Percentiles rank a stretch among this genome's conserved stretches.
Evolutionary conservation across 2,113 vertebrate species (phyloP).

Genomic region (Dryoscopus gambensis): DNA sequence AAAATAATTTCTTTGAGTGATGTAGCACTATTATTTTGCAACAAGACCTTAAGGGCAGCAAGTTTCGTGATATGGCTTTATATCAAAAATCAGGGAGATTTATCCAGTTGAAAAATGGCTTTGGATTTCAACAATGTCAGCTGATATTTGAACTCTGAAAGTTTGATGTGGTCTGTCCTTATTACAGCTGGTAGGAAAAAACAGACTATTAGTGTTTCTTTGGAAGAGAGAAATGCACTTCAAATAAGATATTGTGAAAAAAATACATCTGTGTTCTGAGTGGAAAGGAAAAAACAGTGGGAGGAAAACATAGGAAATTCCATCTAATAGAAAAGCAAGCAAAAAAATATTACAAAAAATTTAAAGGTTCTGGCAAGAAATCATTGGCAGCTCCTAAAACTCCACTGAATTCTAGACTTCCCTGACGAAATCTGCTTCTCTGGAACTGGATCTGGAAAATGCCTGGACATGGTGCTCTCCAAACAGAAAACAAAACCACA

Average conservation of each 20-base stretch:
- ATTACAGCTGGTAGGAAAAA: not conserved
- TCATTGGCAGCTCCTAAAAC: slow-evolving; percentile 4
- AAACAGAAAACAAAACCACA: not conserved
- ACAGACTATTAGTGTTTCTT: not conserved
- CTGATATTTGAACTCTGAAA: not conserved
- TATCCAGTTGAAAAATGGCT: not conserved
- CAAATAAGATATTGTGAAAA: not conserved
- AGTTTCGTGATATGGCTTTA: not conserved
- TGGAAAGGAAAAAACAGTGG: not conserved
- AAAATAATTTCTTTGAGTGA: not conserved
- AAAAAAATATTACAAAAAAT: not conserved
- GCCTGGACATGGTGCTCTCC: not conserved
- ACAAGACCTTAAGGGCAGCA: not conserved
- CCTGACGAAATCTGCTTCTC: not conserved
- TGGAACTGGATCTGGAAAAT: slow-evolving; percentile 24
- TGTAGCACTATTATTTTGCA: not conserved
- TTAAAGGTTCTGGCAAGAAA: not conserved
- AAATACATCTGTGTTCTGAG: not conserved
- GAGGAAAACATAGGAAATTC: slow-evolving; percentile 1
- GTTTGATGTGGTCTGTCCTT: not conserved
- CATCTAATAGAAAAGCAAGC: not conserved
- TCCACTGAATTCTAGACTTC: slow-evolving; percentile 2
- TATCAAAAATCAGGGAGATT: not conserved
- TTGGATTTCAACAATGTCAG: not conserved
- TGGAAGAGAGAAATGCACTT: not conserved